A percentile compares a stretch with the other conserved stretches of the same genome.
phyloP scores from a whole-genome alignment of 2,888 invertebrate genomes.

The Meghimatium bilineatum region DNA sequence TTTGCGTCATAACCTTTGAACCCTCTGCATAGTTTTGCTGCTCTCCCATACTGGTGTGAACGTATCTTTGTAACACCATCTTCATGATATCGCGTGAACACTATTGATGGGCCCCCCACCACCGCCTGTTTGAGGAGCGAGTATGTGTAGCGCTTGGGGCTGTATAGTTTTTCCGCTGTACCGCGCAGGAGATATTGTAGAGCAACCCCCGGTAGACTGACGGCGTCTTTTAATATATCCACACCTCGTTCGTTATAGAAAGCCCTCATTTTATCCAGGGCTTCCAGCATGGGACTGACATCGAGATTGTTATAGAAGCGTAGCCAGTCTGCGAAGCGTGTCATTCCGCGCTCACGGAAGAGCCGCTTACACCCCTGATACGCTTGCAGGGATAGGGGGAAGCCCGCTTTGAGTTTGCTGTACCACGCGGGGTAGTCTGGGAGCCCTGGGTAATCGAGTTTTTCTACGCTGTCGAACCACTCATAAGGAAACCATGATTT shows the following conservation, averaged over 20 bases:
- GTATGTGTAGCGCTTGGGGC: not conserved
- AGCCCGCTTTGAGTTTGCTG: not conserved
- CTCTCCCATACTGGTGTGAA: not conserved
- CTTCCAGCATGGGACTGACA: not conserved
- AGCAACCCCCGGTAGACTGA: not conserved
- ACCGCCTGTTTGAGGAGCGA: not conserved
- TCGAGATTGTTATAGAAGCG: constrained; percentile 6
- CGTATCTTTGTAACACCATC: not conserved
- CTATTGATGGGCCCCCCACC: not conserved
- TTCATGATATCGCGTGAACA: constrained; percentile 5
- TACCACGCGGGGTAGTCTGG: not conserved
- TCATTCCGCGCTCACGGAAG: not conserved
- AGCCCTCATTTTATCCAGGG: not conserved
- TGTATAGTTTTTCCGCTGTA: not conserved
- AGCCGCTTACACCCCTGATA: not conserved
- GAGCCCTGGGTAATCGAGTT: not conserved
- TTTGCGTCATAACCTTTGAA: not conserved
- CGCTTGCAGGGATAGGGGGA: not conserved
- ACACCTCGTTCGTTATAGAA: not conserved
- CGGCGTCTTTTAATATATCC: not conserved
- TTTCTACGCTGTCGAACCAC: not conserved
- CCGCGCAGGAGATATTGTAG: not conserved
- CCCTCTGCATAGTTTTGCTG: not conserved
- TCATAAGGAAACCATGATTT: constrained; percentile 8
- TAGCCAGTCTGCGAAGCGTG: not conserved